phyloP scores from a whole-genome alignment of 2,113 vertebrate species.

The Eonycteris spelaea region DNA sequence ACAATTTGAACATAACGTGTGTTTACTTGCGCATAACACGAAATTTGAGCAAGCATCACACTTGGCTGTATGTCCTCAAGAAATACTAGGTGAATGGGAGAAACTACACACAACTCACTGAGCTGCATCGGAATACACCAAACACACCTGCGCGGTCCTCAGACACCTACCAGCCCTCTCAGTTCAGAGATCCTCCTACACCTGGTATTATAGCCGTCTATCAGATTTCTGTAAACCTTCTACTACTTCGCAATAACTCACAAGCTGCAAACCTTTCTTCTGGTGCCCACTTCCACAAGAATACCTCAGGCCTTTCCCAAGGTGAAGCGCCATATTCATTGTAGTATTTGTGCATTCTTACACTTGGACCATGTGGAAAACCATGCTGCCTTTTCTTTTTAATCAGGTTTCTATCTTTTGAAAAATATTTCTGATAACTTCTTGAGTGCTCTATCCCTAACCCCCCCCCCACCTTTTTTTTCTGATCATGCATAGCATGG shows the following conservation, averaged over 20 bases:
- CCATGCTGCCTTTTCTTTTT: background rate
- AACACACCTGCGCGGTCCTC: fast-evolving
- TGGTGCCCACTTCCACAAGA: background rate
- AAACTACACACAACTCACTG: background rate
- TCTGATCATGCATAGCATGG: background rate
- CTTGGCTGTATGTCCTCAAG: background rate
- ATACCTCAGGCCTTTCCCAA: background rate
- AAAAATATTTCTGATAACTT: background rate
- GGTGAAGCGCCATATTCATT: background rate
- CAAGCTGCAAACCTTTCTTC: background rate
- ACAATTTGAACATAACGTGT: background rate
- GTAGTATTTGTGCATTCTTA: background rate
- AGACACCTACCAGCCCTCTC: fast-evolving
- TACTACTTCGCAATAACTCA: background rate
- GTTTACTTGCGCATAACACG: background rate
- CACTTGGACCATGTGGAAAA: background rate
- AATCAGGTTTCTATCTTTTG: background rate
- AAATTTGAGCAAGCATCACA: background rate
- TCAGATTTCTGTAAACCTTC: background rate
- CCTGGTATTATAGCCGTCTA: background rate
- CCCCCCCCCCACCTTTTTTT: background rate
- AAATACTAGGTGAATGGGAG: background rate
- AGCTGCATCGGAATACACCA: background rate
- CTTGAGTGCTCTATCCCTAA: background rate
- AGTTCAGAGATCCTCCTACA: fast-evolving